phyloP scores from a whole-genome alignment of 1,140 invertebrate species.

The Archivesica marissinica region DNA sequence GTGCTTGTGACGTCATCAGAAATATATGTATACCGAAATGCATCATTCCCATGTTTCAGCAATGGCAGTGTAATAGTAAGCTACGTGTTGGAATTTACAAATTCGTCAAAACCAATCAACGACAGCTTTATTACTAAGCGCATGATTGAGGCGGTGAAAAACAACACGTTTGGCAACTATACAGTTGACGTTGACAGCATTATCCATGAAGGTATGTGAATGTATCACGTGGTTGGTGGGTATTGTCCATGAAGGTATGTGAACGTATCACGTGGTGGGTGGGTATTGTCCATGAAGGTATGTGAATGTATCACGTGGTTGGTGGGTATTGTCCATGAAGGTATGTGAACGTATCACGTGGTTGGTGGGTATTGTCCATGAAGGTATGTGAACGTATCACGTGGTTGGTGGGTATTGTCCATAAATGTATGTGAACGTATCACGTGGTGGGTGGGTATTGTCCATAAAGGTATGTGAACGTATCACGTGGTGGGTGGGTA shows the following conservation, averaged over 20 bases:
- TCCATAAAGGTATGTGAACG: too few species aligned
- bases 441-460: too few species aligned
- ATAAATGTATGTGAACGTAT: too few species aligned
- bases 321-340: neutral
- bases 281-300: neutral
- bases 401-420: too few species aligned
- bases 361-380: neutral
- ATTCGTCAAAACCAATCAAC: neutral
- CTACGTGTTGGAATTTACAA: neutral
- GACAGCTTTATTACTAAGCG: neutral
- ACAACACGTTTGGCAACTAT: constrained; percentile 3
- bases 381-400: neutral
- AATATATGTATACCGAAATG: neutral
- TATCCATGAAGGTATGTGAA: neutral
- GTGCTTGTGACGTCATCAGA: neutral
- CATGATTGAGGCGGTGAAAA: neutral
- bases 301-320: too few species aligned
- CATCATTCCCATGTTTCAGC: neutral
- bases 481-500: too few species aligned
- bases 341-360: too few species aligned
- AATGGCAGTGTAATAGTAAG: constrained; percentile 41
- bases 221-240: neutral
- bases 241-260: too few species aligned
- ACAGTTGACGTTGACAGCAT: constrained; percentile 33
- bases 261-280: too few species aligned